Evolutionary conservation across 2,113 vertebrate genomes (phyloP).

Genomic region (Mus spicilegus): DNA sequence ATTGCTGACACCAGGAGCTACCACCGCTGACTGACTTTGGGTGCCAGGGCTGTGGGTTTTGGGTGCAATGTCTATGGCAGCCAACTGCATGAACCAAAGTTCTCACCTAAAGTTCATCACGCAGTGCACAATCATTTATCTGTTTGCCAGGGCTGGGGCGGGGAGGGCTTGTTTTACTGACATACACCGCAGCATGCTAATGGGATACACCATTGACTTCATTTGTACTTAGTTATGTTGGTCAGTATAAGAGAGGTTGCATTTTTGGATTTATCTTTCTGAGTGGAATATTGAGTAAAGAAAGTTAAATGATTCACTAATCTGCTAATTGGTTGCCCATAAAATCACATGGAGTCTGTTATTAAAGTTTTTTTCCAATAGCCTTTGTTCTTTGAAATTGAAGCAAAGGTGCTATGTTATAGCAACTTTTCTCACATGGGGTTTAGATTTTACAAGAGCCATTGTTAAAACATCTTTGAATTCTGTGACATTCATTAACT

Average conservation of each 20-base stretch:
- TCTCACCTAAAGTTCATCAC: constrained; percentile 86
- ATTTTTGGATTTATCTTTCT: constrained; percentile 73
- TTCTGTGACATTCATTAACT: constrained; percentile 55
- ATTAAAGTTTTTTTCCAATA: constrained; percentile 80
- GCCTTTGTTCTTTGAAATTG: constrained; percentile 65
- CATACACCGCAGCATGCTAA: constrained; percentile 84
- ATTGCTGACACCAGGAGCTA: constrained; percentile 87
- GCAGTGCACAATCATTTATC: constrained; percentile 90
- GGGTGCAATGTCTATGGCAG: constrained; percentile 81
- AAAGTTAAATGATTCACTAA: constrained; percentile 80
- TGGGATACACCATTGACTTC: constrained; percentile 80
- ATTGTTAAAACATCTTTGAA: constrained; percentile 49
- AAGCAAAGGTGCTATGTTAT: constrained; percentile 76
- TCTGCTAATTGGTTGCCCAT: constrained; percentile 79
- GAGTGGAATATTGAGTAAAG: constrained; percentile 81
- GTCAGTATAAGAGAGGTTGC: constrained; percentile 72
- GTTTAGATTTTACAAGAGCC: constrained; percentile 52
- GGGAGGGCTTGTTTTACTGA: constrained; percentile 78
- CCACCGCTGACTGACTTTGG: constrained; percentile 54
- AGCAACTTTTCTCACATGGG: constrained; percentile 53
- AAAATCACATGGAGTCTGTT: constrained; percentile 81
- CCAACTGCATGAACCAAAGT: constrained; percentile 95
- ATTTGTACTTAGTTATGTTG: constrained; percentile 81
- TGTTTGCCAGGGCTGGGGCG: constrained; percentile 79
- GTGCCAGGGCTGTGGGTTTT: constrained; percentile 79